Evolutionary conservation across 2,797 vertebrate species (phyloP).

Genomic region (Rachycentron canadum): DNA sequence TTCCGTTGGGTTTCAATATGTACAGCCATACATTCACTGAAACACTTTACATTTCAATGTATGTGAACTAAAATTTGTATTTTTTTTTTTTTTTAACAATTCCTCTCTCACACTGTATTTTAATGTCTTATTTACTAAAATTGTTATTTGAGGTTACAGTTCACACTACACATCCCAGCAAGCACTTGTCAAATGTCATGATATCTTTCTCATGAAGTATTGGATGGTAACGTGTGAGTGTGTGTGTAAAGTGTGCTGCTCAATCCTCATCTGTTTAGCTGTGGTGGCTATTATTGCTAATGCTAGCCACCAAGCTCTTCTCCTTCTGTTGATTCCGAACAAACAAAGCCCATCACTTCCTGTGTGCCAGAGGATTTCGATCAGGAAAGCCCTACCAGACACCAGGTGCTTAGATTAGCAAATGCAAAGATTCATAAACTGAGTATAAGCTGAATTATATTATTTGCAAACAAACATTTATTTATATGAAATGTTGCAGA

Average conservation of each 20-base stretch:
- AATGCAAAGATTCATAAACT: conserved; percentile 75
- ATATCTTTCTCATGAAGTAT: background rate
- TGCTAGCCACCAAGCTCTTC: conserved; percentile 32
- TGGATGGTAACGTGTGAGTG: background rate
- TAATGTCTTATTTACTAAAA: conserved; percentile 3
- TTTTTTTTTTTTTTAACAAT: background rate
- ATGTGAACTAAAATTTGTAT: conserved; percentile 19
- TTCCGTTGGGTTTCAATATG: conserved; percentile 48
- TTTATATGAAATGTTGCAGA: conserved; percentile 65
- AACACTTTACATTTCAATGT: conserved; percentile 17
- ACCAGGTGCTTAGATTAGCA: conserved; percentile 73
- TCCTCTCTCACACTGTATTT: conserved; percentile 5
- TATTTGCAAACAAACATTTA: conserved; percentile 67
- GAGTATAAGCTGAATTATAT: conserved; percentile 67
- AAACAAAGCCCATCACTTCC: conserved; percentile 63
- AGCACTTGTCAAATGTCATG: conserved; percentile 23
- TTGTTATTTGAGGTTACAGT: conserved; percentile 11
- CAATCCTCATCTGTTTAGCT: conserved; percentile 2
- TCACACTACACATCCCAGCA: background rate
- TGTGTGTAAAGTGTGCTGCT: conserved; percentile 6
- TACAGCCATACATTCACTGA: conserved; percentile 35
- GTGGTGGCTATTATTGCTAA: conserved; percentile 10
- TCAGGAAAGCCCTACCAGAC: conserved; percentile 65
- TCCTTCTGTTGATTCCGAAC: conserved; percentile 48
- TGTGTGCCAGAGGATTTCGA: conserved; percentile 61